Conservation (phyloP, 2,113 vertebrate genomes). For the Pitta sordida region DNA sequence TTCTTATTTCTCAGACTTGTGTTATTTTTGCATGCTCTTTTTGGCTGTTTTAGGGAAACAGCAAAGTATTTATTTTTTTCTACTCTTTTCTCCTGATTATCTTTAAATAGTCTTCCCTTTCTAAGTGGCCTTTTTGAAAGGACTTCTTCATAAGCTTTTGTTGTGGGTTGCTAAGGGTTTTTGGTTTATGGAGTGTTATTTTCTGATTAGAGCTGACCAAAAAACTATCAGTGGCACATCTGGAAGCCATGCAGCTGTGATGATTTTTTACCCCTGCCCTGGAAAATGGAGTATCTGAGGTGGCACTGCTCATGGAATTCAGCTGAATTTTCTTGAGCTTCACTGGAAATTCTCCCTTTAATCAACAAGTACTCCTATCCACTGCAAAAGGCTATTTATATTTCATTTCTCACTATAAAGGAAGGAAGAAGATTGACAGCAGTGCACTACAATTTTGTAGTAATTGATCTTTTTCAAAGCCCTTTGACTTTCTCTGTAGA, state of each 20-base stretch:
- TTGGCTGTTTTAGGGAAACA: not conserved
- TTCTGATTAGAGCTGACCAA: not conserved
- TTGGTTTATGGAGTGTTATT: not conserved
- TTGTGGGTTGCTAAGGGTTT: not conserved
- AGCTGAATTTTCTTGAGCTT: not conserved
- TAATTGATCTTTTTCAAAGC: conserved; percentile 38
- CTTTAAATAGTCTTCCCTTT: not conserved
- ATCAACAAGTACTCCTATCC: not conserved
- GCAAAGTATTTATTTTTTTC: not conserved
- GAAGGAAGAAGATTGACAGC: conserved; percentile 19
- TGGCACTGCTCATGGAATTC: not conserved
- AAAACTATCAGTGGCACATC: not conserved
- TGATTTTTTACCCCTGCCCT: not conserved
- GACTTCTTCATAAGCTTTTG: not conserved
- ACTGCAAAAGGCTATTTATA: not conserved
- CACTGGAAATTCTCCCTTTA: not conserved
- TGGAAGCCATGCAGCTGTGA: not conserved
- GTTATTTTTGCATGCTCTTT: not conserved
- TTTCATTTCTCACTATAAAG: conserved; percentile 10
- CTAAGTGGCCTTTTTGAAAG: not conserved
- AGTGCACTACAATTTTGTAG: not conserved
- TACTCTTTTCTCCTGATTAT: not conserved
- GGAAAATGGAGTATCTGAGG: not conserved
- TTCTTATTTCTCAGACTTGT: not conserved
- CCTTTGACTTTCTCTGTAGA: not conserved